Percentiles rank a stretch among this genome's conserved stretches.
Conservation (phyloP, 2,113 vertebrate genomes). For the Ranitomeya imitator region DNA sequence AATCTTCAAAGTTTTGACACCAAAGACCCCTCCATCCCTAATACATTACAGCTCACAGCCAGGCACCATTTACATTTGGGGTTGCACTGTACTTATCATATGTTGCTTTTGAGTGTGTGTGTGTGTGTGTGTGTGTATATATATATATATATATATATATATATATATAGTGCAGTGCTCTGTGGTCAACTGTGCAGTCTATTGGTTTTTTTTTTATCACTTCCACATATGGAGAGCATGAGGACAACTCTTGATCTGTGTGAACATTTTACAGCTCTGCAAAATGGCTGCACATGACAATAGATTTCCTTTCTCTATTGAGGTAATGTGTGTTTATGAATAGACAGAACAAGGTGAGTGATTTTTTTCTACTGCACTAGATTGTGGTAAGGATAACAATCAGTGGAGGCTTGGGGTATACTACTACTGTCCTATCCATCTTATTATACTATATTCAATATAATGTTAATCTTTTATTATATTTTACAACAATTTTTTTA, state of each 20-base stretch:
- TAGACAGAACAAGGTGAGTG: slow-evolving; percentile 52
- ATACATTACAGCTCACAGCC: slow-evolving; percentile 74
- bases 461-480: neutral
- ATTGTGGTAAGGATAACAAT: neutral
- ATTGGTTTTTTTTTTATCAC: slow-evolving; percentile 71
- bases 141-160: slow-evolving; percentile 41
- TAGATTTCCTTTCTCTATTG: slow-evolving; percentile 30
- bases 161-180: slow-evolving; percentile 62
- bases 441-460: neutral
- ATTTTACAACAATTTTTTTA: too few species aligned
- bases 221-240: slow-evolving; percentile 70
- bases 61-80: slow-evolving; percentile 64
- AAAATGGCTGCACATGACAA: slow-evolving; percentile 50
- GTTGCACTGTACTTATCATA: slow-evolving; percentile 54
- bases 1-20: slow-evolving; percentile 89
- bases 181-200: slow-evolving; percentile 64
- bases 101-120: slow-evolving; percentile 42
- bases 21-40: slow-evolving; percentile 69
- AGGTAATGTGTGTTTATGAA: slow-evolving; percentile 34
- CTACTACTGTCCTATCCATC: neutral
- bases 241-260: slow-evolving; percentile 66
- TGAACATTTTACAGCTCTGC: slow-evolving; percentile 44
- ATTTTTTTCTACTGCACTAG: neutral
- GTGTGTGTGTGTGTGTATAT: slow-evolving; percentile 58
- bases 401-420: neutral